Conservation (phyloP, 2,888 invertebrate species). For the Ectemnius cavifrons region DNA sequence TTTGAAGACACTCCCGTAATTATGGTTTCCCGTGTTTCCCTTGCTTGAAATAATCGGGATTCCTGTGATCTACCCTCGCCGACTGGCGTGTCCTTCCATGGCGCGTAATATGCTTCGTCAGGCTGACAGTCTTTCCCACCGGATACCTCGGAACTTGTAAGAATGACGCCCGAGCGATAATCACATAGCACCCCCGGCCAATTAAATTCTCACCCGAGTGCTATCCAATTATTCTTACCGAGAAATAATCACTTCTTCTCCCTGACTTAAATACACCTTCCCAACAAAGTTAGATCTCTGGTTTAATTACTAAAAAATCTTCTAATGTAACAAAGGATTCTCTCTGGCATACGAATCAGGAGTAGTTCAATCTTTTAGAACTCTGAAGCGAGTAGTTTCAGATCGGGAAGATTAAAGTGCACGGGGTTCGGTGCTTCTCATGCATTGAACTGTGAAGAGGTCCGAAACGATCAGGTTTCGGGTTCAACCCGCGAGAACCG, state of each 20-base stretch:
- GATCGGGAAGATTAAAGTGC: too few species aligned
- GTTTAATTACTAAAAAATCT: too few species aligned
- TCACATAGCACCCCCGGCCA: neutral
- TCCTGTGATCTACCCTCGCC: constrained; percentile 32
- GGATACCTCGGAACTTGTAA: neutral
- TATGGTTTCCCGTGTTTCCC: constrained; percentile 49
- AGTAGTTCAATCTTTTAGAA: too few species aligned
- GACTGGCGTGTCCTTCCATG: constrained; percentile 25
- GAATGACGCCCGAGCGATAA: neutral
- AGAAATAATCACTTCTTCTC: too few species aligned
- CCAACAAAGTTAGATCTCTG: too few species aligned
- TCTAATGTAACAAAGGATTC: too few species aligned
- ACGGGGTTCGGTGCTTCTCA: neutral
- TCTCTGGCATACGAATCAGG: too few species aligned
- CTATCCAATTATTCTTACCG: too few species aligned
- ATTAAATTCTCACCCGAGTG: neutral
- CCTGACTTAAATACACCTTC: too few species aligned
- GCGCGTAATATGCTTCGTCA: constrained; percentile 17
- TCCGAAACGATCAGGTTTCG: constrained; percentile 70
- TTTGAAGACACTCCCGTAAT: constrained; percentile 63
- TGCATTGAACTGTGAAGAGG: constrained; percentile 17
- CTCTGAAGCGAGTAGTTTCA: too few species aligned
- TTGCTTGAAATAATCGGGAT: constrained; percentile 26
- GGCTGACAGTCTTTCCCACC: neutral
- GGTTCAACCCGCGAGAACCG: constrained; percentile 65